Base-by-base conservation (phyloP, 2,797 vertebrate species). In the Smutsia temminckii region DNA sequence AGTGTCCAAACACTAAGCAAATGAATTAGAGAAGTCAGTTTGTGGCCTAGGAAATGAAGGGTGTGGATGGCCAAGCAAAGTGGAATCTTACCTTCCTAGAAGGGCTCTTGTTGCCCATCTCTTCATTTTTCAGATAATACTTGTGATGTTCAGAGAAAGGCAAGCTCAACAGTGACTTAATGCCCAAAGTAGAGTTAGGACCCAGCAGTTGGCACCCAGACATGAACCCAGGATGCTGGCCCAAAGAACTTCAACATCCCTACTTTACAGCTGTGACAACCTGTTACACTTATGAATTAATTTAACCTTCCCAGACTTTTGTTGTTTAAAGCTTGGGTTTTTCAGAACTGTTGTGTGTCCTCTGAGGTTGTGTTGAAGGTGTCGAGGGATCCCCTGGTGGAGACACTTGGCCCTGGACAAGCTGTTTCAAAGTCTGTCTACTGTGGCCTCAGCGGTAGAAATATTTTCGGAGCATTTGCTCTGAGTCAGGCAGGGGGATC, bases 281-380 rank as follows among this genome's bases (percentile, higher is more conserved):
- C 81, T 69, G 80, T 92, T 72, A 23, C 42, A 5, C 53, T 34
- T 34, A 5, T 20, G 87, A 61, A 37, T 51, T 40, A 6, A 34
- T 55, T 2, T 9, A 32, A 40, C 8, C 6, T 42, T 57, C 61
- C 18, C 63, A 25, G 75, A 7, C 16, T 49, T 40, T 49, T n/a
- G 80, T 32, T 71, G 53, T 83, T 53, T 71, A 40, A n/a, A 46
- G 71, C 81, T 25, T 18, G 25, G 49, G 57, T 78, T 23, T 14
- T 51, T 81, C 69, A 74, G 25, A 85, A 8, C 29, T 7, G 2
- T 29, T 88, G 37, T 6, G 0, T 32, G 84, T 34, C 34, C 40
- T 81, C 71, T 14, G 46, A 90, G 68, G 42, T 42, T 6, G 46
- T 91, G 85, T 83, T 46, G 42, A 86, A 91, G 68, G 64, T 68